Conservation (phyloP, 2,113 vertebrate species). For the Pterocles gutturalis region DNA sequence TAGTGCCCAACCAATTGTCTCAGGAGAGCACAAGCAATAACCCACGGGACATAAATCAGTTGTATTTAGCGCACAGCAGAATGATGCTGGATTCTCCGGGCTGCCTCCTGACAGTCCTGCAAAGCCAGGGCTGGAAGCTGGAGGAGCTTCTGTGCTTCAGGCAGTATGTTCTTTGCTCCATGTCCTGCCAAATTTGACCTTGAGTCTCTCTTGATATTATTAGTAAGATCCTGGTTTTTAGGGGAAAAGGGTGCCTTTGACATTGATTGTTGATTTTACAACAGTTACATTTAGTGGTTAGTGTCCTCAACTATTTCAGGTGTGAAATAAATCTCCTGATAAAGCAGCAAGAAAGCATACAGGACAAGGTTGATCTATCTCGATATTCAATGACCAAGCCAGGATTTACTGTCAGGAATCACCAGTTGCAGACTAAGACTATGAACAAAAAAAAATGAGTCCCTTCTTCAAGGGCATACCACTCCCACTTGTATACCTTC, state of each 20-base stretch:
- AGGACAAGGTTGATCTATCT: background rate
- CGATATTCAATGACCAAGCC: background rate
- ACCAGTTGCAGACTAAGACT: background rate
- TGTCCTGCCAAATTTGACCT: background rate
- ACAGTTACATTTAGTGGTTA: background rate
- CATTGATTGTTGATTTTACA: background rate
- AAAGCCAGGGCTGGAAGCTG: background rate
- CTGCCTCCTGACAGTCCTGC: background rate
- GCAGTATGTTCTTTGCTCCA: background rate
- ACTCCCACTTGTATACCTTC: background rate
- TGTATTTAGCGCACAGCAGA: background rate
- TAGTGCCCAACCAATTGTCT: rapidly evolving
- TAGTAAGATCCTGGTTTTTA: background rate
- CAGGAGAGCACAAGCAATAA: background rate
- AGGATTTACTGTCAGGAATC: background rate
- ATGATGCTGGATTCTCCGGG: background rate
- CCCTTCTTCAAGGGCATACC: background rate
- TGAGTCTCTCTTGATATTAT: background rate
- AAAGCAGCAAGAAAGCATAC: background rate
- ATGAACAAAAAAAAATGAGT: background rate
- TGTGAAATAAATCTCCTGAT: background rate
- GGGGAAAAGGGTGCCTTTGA: background rate
- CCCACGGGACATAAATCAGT: background rate
- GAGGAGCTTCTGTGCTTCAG: background rate
- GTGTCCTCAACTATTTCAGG: background rate